These are phyloP conservation scores for Agrypnia vestita DNA, from an alignment of 1,140 invertebrate genomes.

Conservation along the genomic window DNA sequence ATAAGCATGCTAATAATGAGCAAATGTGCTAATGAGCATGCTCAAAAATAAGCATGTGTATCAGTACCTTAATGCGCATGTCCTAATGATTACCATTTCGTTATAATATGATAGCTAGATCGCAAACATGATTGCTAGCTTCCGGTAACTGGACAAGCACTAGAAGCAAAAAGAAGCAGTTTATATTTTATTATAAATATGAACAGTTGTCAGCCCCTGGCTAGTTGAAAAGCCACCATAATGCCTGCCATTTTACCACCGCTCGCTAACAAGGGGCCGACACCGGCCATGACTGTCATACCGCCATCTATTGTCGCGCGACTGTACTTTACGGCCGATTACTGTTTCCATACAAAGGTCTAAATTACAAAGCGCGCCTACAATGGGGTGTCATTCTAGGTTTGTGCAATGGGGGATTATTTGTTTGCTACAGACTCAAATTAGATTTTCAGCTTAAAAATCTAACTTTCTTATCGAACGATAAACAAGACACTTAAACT, in stretches of 20 bases:
- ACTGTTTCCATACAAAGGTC: conserved; percentile 6
- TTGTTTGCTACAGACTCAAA: neutral
- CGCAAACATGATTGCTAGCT: too few species aligned
- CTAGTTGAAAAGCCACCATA: neutral
- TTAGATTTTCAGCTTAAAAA: too few species aligned
- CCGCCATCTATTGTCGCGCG: conserved; percentile 23
- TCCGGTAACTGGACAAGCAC: too few species aligned
- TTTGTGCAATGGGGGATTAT: conserved; percentile 11
- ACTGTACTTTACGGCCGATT: conserved; percentile 7
- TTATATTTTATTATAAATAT: neutral
- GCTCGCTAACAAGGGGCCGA: neutral
- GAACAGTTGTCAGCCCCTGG: neutral
- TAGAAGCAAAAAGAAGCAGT: too few species aligned
- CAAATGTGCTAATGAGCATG: too few species aligned
- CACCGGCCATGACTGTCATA: conserved; percentile 1
- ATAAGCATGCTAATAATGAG: too few species aligned
- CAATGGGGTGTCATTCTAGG: neutral
- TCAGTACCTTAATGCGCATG: too few species aligned
- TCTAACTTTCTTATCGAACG: too few species aligned
- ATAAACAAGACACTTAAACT: too few species aligned
- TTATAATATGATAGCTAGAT: too few species aligned
- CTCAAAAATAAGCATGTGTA: too few species aligned
- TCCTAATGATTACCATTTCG: too few species aligned
- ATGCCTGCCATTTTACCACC: conserved; percentile 10
- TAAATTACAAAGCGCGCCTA: conserved; percentile 28